Conservation (phyloP, 2,888 invertebrate genomes). For the Pristionchus arcanus region DNA sequence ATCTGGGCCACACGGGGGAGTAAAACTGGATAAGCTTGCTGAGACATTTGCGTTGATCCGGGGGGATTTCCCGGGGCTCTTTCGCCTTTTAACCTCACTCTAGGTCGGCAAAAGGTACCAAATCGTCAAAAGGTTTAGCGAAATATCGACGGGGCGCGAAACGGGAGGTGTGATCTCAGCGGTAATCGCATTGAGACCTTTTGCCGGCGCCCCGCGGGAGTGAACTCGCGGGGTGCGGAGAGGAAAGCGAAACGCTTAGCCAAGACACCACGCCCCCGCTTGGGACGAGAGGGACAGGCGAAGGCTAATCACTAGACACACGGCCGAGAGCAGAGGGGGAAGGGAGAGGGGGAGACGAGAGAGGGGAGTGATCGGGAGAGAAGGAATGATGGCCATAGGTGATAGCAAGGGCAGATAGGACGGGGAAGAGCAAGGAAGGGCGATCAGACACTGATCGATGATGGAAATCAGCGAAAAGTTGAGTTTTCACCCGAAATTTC, state of each 20-base stretch:
- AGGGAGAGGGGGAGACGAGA: neutral
- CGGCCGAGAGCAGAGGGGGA: neutral
- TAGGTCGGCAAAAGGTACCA: neutral
- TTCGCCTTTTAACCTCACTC: neutral
- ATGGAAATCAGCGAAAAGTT: neutral
- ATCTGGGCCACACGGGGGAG: too few relatives aligned
- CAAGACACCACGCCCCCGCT: slow-evolving; percentile 57
- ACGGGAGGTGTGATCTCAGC: slow-evolving; percentile 56
- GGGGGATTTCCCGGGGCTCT: neutral
- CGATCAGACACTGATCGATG: neutral
- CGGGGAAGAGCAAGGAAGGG: neutral
- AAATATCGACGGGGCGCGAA: slow-evolving; percentile 11
- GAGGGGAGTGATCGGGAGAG: slow-evolving; percentile 9
- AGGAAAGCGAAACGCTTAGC: slow-evolving; percentile 42
- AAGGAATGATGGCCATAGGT: neutral
- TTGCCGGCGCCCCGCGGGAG: neutral
- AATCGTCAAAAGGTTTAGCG: neutral
- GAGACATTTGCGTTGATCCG: neutral
- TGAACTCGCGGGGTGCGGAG: slow-evolving; percentile 21
- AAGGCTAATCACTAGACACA: slow-evolving; percentile 11
- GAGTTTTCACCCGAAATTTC: neutral
- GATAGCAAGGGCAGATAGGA: neutral
- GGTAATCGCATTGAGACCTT: neutral
- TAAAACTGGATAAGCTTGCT: too few relatives aligned
- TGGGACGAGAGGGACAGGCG: slow-evolving; percentile 13